Conservation (phyloP, 64 coral and sea anemone genomes). For the Montipora efflorescens region DNA sequence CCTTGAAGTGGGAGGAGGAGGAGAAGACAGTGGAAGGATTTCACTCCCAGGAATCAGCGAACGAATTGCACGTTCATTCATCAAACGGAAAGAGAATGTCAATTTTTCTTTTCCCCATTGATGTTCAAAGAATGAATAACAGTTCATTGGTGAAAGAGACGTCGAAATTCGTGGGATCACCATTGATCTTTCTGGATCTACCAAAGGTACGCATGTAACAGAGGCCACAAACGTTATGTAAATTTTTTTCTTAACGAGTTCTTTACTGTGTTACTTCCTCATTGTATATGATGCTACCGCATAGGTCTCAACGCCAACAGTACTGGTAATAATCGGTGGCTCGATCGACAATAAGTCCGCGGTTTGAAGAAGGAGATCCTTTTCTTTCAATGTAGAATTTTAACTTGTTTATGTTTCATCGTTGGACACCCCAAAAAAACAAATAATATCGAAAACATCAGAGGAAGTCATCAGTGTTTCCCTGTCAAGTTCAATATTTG, state of each 20-base stretch:
- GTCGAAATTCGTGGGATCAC: neutral
- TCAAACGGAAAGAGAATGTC: neutral
- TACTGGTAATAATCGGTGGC: no score
- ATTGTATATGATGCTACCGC: neutral
- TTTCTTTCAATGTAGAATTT: no score
- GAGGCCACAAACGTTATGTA: neutral
- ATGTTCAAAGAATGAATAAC: neutral
- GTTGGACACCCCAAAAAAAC: no score
- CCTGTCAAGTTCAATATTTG: no score
- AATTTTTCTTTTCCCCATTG: neutral
- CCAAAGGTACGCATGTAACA: neutral
- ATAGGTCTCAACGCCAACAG: no score
- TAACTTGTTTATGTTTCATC: no score
- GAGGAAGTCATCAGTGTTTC: no score
- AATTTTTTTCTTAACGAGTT: neutral
- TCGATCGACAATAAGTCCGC: no score
- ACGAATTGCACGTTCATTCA: neutral
- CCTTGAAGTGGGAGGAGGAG: constrained; percentile 9
- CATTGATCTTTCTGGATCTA: neutral
- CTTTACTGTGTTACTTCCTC: neutral
- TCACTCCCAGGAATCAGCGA: neutral
- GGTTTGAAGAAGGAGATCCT: no score
- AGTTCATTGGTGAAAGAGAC: neutral
- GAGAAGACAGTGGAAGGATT: no score
- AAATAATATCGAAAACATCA: no score